These are phyloP conservation scores for Microplitis demolitor DNA, from an alignment of 1,140 invertebrate species.

Conservation along the genomic window DNA sequence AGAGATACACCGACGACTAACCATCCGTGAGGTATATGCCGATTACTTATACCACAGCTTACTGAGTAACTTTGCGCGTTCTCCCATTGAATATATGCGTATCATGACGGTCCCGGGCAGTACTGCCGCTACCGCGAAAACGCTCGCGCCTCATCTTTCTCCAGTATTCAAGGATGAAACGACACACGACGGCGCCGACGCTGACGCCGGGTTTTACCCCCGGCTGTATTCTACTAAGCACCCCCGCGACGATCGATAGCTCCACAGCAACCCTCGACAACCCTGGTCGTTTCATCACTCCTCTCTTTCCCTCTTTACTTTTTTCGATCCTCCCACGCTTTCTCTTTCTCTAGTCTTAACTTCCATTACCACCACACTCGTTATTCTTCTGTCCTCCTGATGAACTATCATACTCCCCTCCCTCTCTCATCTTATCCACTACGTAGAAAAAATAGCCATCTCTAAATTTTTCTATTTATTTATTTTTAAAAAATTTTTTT, in stretches of 20 bases:
- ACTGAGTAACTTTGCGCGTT: not conserved
- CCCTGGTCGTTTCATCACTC: slow-evolving; percentile 49
- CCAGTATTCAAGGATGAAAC: slow-evolving; percentile 40
- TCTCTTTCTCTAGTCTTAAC: slow-evolving; percentile 20
- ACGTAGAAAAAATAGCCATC: slow-evolving; percentile 19
- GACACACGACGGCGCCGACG: slow-evolving; percentile 56
- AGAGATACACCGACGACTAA: slow-evolving; percentile 16
- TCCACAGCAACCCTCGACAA: slow-evolving; percentile 56
- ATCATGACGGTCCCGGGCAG: slow-evolving; percentile 46
- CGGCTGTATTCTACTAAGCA: slow-evolving; percentile 8
- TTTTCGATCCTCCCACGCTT: slow-evolving; percentile 26
- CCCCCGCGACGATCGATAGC: slow-evolving; percentile 56
- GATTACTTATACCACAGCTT: slow-evolving; percentile 21
- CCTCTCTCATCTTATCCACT: slow-evolving; percentile 1
- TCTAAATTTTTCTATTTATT: not conserved
- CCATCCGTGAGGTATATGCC: not conserved
- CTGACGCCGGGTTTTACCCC: slow-evolving; percentile 35
- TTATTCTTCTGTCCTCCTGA: slow-evolving; percentile 1
- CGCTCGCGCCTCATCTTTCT: slow-evolving; percentile 36
- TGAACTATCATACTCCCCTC: not conserved
- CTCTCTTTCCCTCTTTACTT: slow-evolving; percentile 26
- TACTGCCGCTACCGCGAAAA: slow-evolving; percentile 50
- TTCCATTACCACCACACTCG: slow-evolving; percentile 14
- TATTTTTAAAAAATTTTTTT: not conserved
- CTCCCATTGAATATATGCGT: slow-evolving; percentile 5